A percentile compares a stretch with the other conserved stretches of the same genome.
phyloP scores from a whole-genome alignment of 2,113 vertebrate genomes.

The Phyllostomus discolor region DNA sequence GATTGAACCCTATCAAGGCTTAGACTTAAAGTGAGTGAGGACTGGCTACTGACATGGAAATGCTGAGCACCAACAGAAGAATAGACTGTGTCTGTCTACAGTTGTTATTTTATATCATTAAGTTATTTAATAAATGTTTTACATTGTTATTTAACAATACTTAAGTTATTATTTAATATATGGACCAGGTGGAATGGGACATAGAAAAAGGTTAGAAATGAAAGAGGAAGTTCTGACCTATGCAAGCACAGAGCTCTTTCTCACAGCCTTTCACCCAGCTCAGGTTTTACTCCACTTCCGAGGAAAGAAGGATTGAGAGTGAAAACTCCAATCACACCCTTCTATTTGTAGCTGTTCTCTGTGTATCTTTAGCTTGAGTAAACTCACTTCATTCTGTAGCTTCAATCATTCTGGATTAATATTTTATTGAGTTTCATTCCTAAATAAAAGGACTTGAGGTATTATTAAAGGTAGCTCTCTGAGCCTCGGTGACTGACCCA shows the following conservation, averaged over 20 bases:
- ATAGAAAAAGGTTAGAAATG: background rate
- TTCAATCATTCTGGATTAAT: background rate
- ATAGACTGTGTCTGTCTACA: background rate
- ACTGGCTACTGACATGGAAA: background rate
- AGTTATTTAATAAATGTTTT: background rate
- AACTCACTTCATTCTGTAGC: background rate
- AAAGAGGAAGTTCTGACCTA: background rate
- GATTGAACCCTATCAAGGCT: background rate
- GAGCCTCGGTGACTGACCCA: background rate
- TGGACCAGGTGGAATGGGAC: background rate
- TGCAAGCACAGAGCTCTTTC: background rate
- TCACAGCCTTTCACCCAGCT: background rate
- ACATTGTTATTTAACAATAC: background rate
- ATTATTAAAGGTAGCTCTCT: background rate
- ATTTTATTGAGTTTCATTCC: background rate
- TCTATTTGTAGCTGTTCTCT: background rate
- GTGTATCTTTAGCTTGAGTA: background rate
- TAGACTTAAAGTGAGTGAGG: background rate
- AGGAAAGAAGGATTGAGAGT: no score
- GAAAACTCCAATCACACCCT: background rate
- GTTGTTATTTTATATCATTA: background rate
- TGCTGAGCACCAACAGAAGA: background rate
- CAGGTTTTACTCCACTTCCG: background rate
- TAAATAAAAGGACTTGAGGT: background rate
- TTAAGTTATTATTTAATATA: background rate